A percentile compares a stretch with the other conserved stretches of the same genome.
phyloP scores from a whole-genome alignment of 2,888 invertebrate genomes.

The Scaptodrosophila latifasciaeformis region DNA sequence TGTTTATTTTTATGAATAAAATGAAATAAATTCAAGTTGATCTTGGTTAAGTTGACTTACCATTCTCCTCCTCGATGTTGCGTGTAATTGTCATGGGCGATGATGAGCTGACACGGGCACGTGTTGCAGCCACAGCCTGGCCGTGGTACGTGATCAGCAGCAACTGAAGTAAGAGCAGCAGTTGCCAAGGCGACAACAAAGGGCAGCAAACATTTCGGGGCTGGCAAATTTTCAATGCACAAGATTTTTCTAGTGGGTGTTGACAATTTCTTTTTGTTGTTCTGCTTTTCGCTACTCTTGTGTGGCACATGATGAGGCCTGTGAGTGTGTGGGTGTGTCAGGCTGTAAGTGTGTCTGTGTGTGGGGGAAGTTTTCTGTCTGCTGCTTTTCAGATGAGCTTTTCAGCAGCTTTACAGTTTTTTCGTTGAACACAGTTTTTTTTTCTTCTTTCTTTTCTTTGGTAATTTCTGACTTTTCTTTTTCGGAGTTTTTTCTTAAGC shows the following conservation, averaged over 20 bases:
- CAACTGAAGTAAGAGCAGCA: slow-evolving; percentile 49
- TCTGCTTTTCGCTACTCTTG: neutral
- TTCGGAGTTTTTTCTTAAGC: no score
- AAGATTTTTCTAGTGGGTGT: no score
- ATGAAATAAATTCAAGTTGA: no score
- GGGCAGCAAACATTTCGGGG: slow-evolving; percentile 31
- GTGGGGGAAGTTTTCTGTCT: slow-evolving; percentile 13
- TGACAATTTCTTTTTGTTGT: no score
- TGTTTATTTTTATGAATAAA: no score
- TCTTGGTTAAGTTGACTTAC: slow-evolving; percentile 71
- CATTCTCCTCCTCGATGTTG: slow-evolving; percentile 74
- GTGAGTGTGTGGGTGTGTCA: slow-evolving; percentile 13
- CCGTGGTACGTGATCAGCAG: slow-evolving; percentile 38
- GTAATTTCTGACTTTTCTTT: neutral
- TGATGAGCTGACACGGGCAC: slow-evolving; percentile 66
- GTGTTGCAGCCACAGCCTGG: slow-evolving; percentile 57
- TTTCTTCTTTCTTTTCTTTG: slow-evolving; percentile 1
- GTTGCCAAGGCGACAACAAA: slow-evolving; percentile 26
- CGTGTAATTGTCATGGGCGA: slow-evolving; percentile 72
- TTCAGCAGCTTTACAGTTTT: slow-evolving; percentile 17
- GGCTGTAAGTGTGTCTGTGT: slow-evolving; percentile 6
- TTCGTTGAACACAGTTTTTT: slow-evolving; percentile 21
- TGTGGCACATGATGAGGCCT: slow-evolving; percentile 40
- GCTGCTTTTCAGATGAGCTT: slow-evolving; percentile 15
- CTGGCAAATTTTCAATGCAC: no score